phyloP scores from a whole-genome alignment of 1,140 invertebrate genomes.

The Paralvinella palmiformis region DNA sequence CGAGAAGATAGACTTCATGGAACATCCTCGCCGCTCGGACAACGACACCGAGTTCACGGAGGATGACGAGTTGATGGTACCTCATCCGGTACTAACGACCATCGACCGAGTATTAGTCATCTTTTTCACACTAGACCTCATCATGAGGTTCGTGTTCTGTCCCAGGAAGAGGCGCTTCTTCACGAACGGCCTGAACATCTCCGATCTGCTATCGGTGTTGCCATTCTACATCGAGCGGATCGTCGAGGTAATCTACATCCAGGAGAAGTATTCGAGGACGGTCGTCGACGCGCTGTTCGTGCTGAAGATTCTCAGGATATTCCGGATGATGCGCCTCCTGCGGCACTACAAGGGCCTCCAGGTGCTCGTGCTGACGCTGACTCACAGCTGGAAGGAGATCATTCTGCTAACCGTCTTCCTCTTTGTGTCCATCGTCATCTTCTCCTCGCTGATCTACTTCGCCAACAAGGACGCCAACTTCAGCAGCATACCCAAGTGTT shows the following conservation, averaged over 20 bases:
- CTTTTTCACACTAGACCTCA: constrained; percentile 48
- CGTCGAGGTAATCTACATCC: constrained; percentile 24
- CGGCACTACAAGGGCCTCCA: constrained; percentile 42
- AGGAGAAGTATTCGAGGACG: neutral
- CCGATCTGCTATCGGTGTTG: constrained; percentile 96
- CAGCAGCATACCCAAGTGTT: constrained; percentile 75
- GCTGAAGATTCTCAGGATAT: constrained; percentile 36
- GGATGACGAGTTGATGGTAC: neutral
- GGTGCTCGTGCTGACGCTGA: constrained; percentile 8
- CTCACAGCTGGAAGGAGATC: constrained; percentile 2
- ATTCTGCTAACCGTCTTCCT: constrained; percentile 5
- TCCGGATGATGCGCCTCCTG: constrained; percentile 41
- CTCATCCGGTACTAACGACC: neutral
- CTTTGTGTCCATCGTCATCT: constrained; percentile 75
- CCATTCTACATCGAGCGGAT: constrained; percentile 88
- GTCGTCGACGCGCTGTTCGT: constrained; percentile 13
- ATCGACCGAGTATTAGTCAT: constrained; percentile 23
- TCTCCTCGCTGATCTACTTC: constrained; percentile 98
- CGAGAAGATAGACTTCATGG: neutral
- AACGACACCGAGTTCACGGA: no score
- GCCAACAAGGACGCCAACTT: constrained; percentile 98
- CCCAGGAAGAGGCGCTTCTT: constrained; percentile 50
- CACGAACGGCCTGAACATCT: constrained; percentile 92
- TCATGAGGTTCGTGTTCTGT: constrained; percentile 32
- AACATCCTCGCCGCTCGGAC: no score